Base-by-base conservation (phyloP, 2,113 vertebrate genomes). In the Ellobius talpinus region DNA sequence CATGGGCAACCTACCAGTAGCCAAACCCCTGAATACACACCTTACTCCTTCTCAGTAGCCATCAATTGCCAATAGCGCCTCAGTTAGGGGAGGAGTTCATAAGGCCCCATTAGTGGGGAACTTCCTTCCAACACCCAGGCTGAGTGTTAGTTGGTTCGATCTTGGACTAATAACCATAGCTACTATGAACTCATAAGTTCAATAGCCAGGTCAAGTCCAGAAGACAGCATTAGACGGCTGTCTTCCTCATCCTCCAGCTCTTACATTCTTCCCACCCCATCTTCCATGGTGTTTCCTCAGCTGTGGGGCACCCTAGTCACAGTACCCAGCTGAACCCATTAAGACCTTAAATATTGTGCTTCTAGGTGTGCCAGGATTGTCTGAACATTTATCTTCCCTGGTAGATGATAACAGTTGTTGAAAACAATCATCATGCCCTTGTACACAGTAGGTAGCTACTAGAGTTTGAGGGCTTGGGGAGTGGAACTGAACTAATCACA, bases 371-470 rank as follows among this genome's bases (percentile, higher is more conserved):
- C 68, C 86, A 24, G 42, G 65, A 33, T 65, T 89, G 39, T n/a
- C 26, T 84, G 63, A 87, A 89, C 50, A 89, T n/a, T 77, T 90
- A 68, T 65, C 66, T 47, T 95, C 61, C 45, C 61, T 88, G 39
- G 36, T 50, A 4, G 72, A 79, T 88, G 74, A 50, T 12, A 42
- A 19, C 0, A 5, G 58, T 90, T 55, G 45, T 88, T 70, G 31
- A 90, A 90, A 74, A 65, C 9, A 93, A 63, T 26, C 24, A 12
- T 2, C 68, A 31, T 90, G 10, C 19, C 89, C 61, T 89, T 77
- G 87, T 90, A 92, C 86, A 52, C 21, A 87, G 96, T 94, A 96
- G 91, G 82, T 13, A 50, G 47, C 90, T 45, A 74, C 73, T 78
- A 81, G 72, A 89, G 31, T 92, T 86, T 68, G 16, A 58, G 26